Base-by-base conservation (phyloP, 2,888 invertebrate genomes). In the Pycnomerus fuliginosus region DNA sequence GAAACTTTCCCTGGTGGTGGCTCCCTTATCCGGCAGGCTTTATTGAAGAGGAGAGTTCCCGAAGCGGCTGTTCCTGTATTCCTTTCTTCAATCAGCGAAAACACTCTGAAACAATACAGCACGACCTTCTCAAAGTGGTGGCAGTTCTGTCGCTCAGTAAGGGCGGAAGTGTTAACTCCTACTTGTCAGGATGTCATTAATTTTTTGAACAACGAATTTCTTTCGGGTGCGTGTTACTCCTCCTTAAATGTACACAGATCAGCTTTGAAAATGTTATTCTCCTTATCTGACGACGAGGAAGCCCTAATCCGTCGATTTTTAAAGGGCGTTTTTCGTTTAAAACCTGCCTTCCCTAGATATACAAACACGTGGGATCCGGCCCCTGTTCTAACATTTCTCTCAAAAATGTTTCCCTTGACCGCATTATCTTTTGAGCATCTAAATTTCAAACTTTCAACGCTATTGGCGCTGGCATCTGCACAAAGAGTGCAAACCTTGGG, bases 281-380 rank as follows among this genome's bases (percentile, higher is more conserved):
- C 10, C n/a, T 16, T 30, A 2, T 16, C n/a, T 3, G 8, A 3
- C 7, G 30, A 30, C 5, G 13, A 7, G 7, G 14, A 30, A 36
- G 24, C 13, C n/a, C n/a, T n/a, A n/a, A 43, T 58, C 2, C 41
- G 44, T 31, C 31, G 56, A 13, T 57, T 53, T 28, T 30, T 60
- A 7, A 56, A 51, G 34, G 54, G 52, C 10, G 29, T 52, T 2
- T 36, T 24, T 2, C 56, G 54, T 16, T 8, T 54, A 0, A 49
- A 50, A 30, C 56, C 56, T 1, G 25, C 50, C 2, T 36, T 5
- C 5, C 52, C 55, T 0, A 61, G 51, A 28, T 58, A 57, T 22
- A n/a, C n/a, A n/a, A n/a, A 17, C 3, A 54, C 48, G 1, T 60
- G 55, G 57, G 49, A 58, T 25, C 49, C 53, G 1, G 22, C 29